phyloP scores from a whole-genome alignment of 2,797 vertebrate species.

The Enteromius unitaeniatus region DNA sequence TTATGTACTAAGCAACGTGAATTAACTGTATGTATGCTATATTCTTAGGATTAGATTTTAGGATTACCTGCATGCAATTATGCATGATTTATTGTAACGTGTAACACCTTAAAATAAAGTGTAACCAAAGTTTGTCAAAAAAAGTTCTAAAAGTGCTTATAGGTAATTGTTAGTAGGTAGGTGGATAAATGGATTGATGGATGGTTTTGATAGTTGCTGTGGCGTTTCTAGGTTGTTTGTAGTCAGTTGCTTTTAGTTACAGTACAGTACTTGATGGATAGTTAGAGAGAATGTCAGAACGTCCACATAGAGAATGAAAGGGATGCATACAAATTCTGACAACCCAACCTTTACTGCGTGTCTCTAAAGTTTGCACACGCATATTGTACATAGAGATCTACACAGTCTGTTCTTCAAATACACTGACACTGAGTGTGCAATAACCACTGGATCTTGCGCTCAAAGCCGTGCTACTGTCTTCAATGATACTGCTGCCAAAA shows the following conservation, averaged over 20 bases:
- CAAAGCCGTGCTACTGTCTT: constrained; percentile 12
- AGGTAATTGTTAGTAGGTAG: background rate
- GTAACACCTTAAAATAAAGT: background rate
- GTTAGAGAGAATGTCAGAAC: background rate
- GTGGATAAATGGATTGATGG: background rate
- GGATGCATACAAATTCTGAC: background rate
- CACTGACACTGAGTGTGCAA: background rate
- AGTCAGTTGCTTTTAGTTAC: background rate
- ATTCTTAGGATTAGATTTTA: background rate
- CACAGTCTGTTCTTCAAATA: constrained; percentile 15
- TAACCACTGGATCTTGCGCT: constrained; percentile 27
- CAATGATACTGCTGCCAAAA: constrained; percentile 13
- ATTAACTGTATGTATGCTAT: background rate
- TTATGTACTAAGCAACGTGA: background rate
- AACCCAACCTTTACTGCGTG: background rate
- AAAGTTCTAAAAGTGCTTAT: background rate
- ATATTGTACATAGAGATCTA: constrained; percentile 17
- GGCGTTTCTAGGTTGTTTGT: background rate
- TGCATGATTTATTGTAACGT: background rate
- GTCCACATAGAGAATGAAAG: background rate
- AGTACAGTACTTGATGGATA: background rate
- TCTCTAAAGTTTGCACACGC: constrained; percentile 1
- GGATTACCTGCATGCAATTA: background rate
- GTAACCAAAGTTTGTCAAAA: background rate
- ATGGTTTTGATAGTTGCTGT: background rate